Percentiles rank a stretch among this genome's conserved stretches.
These are phyloP conservation scores for Bombus superbus DNA, from an alignment of 1,140 invertebrate species.

Conservation along the genomic window DNA sequence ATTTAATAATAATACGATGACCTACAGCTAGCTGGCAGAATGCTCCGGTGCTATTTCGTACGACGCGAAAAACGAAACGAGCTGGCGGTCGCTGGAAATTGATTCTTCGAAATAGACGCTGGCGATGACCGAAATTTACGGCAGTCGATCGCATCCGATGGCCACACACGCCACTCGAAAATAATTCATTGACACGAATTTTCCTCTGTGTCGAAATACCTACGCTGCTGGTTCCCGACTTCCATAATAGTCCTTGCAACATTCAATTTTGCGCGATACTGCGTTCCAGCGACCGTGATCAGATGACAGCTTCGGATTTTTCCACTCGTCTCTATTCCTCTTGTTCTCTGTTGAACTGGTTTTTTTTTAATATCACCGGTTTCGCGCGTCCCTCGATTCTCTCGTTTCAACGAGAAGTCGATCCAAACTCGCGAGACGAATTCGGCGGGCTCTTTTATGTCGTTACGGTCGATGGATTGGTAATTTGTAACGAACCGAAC, in stretches of 20 bases:
- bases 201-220: background rate
- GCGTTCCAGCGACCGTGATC: background rate
- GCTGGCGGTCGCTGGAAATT: background rate
- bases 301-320: background rate
- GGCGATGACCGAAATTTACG: constrained; percentile 11
- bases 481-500: background rate
- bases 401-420: too few relatives aligned
- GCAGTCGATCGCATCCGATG: background rate
- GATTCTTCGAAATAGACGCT: constrained; percentile 14
- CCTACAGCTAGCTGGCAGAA: background rate
- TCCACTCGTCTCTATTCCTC: too few relatives aligned
- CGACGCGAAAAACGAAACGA: constrained; percentile 9
- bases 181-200: constrained; percentile 38
- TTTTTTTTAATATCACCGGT: constrained; percentile 6
- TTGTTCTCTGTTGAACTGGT: background rate
- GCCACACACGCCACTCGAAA: background rate
- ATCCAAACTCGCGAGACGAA: background rate
- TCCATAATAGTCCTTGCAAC: constrained; percentile 26
- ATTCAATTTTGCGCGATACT: constrained; percentile 9
- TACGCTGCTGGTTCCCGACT: background rate
- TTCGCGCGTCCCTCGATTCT: background rate
- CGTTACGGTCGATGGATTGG: background rate
- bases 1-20: background rate
- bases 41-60: background rate
- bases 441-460: background rate